Evolutionary conservation across 2,888 invertebrate species (phyloP).

Genomic region (Bombyx huttoni): DNA sequence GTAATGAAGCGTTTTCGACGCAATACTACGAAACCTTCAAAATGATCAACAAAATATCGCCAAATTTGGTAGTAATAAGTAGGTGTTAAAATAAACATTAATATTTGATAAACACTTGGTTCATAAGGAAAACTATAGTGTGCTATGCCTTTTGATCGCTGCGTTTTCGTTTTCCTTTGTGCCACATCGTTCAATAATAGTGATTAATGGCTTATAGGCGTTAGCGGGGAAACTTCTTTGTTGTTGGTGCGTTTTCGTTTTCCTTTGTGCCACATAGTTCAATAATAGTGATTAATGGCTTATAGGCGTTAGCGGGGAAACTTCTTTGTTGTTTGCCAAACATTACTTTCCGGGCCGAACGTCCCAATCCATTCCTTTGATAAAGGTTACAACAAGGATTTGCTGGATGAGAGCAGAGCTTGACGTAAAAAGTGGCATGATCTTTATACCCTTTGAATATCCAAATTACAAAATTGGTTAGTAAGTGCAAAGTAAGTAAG

Average conservation of each 20-base stretch:
- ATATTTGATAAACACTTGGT: too few relatives aligned
- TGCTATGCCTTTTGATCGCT: too few relatives aligned
- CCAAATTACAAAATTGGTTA: not conserved
- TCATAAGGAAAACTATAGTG: conserved; percentile 40
- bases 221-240: conserved; percentile 58
- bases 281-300: conserved; percentile 68
- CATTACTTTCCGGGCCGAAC: conserved; percentile 51
- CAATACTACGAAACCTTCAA: too few relatives aligned
- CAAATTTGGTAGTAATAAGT: too few relatives aligned
- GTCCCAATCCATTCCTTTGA: conserved; percentile 50
- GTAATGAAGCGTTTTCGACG: too few relatives aligned
- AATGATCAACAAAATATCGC: too few relatives aligned
- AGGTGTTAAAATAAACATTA: too few relatives aligned
- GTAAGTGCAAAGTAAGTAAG: too few relatives aligned
- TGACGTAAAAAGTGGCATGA: not conserved
- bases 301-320: conserved; percentile 45
- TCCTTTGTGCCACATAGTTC: conserved; percentile 52
- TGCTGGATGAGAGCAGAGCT: conserved; percentile 19
- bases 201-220: conserved; percentile 60
- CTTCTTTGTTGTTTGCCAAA: conserved; percentile 65
- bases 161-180: too few relatives aligned
- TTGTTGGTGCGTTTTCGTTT: too few relatives aligned
- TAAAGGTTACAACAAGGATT: conserved; percentile 33
- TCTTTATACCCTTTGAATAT: not conserved
- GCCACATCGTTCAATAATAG: conserved; percentile 54